These are phyloP conservation scores for Vespertilio murinus DNA, from an alignment of 2,797 vertebrate genomes.

Conservation along the genomic window DNA sequence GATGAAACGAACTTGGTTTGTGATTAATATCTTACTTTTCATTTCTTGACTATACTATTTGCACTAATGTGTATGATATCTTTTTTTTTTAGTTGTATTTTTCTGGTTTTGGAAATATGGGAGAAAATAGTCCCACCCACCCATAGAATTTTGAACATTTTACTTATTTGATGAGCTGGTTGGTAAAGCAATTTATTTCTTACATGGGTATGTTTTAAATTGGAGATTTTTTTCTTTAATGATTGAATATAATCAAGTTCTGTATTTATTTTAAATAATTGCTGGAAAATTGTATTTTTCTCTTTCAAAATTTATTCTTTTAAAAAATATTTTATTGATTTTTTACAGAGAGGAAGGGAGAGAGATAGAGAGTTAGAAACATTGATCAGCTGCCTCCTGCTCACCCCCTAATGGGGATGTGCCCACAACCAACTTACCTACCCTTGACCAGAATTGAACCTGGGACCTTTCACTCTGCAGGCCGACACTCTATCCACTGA, in stretches of 20 bases:
- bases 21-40: background rate
- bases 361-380: no score
- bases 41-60: background rate
- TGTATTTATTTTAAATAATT: background rate
- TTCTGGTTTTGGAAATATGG: background rate
- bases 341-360: no score
- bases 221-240: background rate
- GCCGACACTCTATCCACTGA: no score
- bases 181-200: background rate
- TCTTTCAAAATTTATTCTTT: background rate
- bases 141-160: background rate
- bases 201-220: background rate
- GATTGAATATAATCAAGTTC: background rate
- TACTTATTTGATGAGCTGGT: background rate
- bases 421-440: no score
- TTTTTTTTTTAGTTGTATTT: background rate
- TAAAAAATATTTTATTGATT: no score
- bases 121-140: background rate
- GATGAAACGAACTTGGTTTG: background rate
- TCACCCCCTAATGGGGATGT: no score
- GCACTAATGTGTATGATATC: background rate
- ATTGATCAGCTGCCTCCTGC: no score
- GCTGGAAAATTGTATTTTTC: background rate
- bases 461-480: no score
- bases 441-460: no score